Conservation (phyloP, 2,888 invertebrate genomes). For the Cremastinae sp. region DNA sequence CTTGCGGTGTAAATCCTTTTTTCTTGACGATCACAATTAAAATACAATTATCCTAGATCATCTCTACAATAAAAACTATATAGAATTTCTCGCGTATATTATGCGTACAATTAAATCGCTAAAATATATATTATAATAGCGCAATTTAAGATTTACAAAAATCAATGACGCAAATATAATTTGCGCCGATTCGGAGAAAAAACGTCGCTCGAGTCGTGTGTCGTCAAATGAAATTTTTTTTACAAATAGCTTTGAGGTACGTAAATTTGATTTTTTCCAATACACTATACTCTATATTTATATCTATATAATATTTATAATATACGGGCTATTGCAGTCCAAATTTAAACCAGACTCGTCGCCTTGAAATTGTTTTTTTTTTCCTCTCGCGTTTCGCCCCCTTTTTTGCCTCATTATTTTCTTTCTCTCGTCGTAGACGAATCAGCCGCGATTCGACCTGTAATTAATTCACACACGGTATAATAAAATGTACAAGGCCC, state of each 20-base stretch:
- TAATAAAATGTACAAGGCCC: neutral
- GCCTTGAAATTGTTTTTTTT: neutral
- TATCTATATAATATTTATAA: slow-evolving; percentile 50
- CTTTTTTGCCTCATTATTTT: slow-evolving; percentile 9
- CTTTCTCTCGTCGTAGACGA: neutral
- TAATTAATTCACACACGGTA: neutral
- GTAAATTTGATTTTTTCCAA: slow-evolving; percentile 72
- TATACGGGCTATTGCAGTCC: slow-evolving; percentile 3
- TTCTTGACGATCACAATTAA: slow-evolving; percentile 62
- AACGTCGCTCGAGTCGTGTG: slow-evolving; percentile 61
- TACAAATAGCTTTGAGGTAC: slow-evolving; percentile 75
- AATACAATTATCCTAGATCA: slow-evolving; percentile 58
- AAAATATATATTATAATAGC: slow-evolving; percentile 63
- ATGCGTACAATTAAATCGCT: slow-evolving; percentile 20
- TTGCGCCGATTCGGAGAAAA: slow-evolving; percentile 55
- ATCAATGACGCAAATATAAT: slow-evolving; percentile 55
- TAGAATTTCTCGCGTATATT: slow-evolving; percentile 57
- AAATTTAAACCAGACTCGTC: too few species aligned
- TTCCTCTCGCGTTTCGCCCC: neutral
- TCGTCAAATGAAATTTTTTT: slow-evolving; percentile 70
- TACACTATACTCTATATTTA: slow-evolving; percentile 66
- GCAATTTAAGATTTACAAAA: slow-evolving; percentile 60
- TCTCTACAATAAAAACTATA: slow-evolving; percentile 66
- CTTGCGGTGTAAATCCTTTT: neutral
- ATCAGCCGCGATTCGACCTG: neutral